phyloP scores from a whole-genome alignment of 2,888 invertebrate species.

The Campoletis raptor region DNA sequence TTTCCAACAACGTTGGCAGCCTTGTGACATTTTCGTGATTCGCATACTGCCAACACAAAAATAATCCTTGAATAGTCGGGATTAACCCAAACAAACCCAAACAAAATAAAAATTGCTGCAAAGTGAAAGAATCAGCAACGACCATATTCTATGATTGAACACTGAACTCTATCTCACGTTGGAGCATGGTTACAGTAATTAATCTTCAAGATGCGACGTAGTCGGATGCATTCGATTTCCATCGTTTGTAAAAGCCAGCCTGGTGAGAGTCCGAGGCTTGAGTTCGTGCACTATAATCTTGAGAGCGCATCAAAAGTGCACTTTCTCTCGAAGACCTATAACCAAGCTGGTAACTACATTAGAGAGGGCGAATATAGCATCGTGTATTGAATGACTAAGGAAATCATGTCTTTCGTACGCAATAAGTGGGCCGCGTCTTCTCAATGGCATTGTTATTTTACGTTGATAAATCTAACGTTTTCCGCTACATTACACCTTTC shows the following conservation, averaged over 20 bases:
- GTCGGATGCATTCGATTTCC: constrained; percentile 74
- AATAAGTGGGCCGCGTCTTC: constrained; percentile 25
- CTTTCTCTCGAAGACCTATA: constrained; percentile 79
- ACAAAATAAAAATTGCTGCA: constrained; percentile 40
- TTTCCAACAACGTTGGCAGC: constrained; percentile 9
- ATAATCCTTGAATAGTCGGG: constrained; percentile 13
- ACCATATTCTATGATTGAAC: constrained; percentile 47
- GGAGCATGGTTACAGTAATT: constrained; percentile 63
- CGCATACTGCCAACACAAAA: not conserved
- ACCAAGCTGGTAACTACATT: constrained; percentile 38
- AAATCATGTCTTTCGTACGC: constrained; percentile 75
- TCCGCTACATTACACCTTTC: constrained; percentile 1
- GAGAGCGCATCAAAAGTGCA: constrained; percentile 71
- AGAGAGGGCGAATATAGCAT: constrained; percentile 1
- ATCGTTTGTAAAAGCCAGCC: constrained; percentile 67
- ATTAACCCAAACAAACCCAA: too few species aligned
- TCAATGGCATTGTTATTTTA: constrained; percentile 17
- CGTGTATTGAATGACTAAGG: constrained; percentile 72
- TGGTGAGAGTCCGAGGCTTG: constrained; percentile 12
- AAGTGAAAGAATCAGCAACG: constrained; percentile 28
- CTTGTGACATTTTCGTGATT: constrained; percentile 36
- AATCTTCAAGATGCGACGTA: constrained; percentile 66
- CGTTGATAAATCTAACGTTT: not conserved
- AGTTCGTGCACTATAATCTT: constrained; percentile 72
- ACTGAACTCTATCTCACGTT: not conserved